Evolutionary conservation across 2,113 vertebrate genomes (phyloP), one percentile per base, ranked within the genome.

Genomic region (Terrapene triunguis): DNA sequence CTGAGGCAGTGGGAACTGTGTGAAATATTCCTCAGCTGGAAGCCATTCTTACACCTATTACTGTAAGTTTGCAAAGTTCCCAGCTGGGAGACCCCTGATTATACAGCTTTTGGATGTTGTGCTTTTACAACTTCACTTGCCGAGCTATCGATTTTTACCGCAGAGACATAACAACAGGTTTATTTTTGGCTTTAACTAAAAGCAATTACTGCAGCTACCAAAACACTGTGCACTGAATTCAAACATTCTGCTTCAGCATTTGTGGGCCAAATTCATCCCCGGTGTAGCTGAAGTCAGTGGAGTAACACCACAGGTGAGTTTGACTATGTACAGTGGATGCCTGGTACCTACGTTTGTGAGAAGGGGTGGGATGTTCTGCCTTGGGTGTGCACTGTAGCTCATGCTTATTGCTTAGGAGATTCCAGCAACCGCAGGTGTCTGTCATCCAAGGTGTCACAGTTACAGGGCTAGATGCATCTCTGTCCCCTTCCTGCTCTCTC

Each of bases 121-220:
- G 89, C 74, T 96, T 93, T 93, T 85, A 89, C 65, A 87, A 47
- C 87, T 86, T 90, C 53, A 1, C 81, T 95, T 0, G 0, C 93
- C 84, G 69, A 90, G 80, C 25, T 88, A 92, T 38, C 95, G 80
- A 72, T 72, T 95, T 94, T 93, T 93, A 78, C 84, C 91, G 80
- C 32, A 84, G 74, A 53, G 65, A 81, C 35, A 8, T 81, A 78
- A 95, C 90, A 97, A 96, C 89, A 91, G 85, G 90, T 92, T 96
- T 97, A 95, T 96, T 97, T 95, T 86, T 96, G 92, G 47, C 85
- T 95, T 38, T 17, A 93, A 92, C 81, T 92, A 69, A 96, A 95
- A 96, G 81, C 69, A 92, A 92, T 98, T 95, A 90, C 94, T 83
- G 65, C 59, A 94, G 72, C 79, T 92, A 93, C 95, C 85, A 89